Conservation (phyloP, 2,797 vertebrate species). For the Rhyacichthys aspro region DNA sequence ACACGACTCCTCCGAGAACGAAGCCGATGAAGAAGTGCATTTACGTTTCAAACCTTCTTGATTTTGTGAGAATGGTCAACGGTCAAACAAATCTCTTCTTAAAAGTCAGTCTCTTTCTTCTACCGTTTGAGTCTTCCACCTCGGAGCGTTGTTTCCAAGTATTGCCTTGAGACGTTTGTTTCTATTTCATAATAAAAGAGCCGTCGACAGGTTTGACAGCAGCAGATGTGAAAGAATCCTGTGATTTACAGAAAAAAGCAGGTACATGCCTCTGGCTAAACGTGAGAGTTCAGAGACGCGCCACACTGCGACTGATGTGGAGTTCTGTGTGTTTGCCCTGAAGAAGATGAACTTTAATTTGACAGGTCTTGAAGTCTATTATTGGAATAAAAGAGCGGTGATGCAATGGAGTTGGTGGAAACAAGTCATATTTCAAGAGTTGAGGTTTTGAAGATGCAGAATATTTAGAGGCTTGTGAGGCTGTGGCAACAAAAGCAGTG, state of each 20-base stretch:
- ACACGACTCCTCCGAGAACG: no score
- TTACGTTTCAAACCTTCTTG: no score
- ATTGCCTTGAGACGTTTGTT: background rate
- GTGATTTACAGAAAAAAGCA: constrained; percentile 10
- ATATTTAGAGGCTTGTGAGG: no score
- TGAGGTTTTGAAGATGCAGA: no score
- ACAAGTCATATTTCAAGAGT: background rate
- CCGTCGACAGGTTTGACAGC: constrained; percentile 14
- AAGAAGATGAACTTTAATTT: constrained; percentile 25
- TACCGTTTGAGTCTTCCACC: background rate
- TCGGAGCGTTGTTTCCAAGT: background rate
- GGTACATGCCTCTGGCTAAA: constrained; percentile 33
- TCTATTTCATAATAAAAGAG: background rate
- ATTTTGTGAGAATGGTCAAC: no score
- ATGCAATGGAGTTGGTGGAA: background rate
- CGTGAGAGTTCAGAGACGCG: constrained; percentile 18
- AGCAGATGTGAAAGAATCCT: constrained; percentile 9
- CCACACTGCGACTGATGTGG: constrained; percentile 11
- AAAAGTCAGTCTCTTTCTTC: background rate
- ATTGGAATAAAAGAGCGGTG: constrained; percentile 1
- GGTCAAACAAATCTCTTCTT: no score
- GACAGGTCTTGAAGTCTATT: constrained; percentile 17
- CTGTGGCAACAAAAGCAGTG: no score
- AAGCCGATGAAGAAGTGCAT: no score
- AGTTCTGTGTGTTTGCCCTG: background rate